phyloP scores from a whole-genome alignment of 2,797 vertebrate genomes.

The Microchirus variegatus region DNA sequence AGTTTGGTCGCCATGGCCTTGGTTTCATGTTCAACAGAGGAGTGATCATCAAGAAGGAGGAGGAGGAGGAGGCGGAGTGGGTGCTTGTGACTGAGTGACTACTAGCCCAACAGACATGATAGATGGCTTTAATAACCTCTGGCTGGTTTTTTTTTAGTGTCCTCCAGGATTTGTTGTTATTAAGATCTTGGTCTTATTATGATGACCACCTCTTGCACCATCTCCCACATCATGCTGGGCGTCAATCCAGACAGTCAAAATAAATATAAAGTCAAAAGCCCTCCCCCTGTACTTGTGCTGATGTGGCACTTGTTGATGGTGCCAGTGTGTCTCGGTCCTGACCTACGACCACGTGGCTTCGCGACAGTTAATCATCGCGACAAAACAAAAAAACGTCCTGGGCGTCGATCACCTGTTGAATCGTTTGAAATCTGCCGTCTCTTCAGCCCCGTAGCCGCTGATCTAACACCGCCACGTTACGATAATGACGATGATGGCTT shows the following conservation, averaged over 20 bases:
- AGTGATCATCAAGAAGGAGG: constrained; percentile 44
- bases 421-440: constrained; percentile 22
- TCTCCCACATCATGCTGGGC: constrained; percentile 61
- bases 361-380: constrained; percentile 24
- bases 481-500: constrained; percentile 51
- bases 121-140: constrained; percentile 82
- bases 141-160: constrained; percentile 68
- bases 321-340: constrained; percentile 52
- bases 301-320: constrained; percentile 69
- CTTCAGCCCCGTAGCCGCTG: constrained; percentile 1
- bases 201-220: constrained; percentile 60
- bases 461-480: constrained; percentile 12
- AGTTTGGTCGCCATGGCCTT: constrained; percentile 39
- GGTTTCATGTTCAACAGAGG: constrained; percentile 64
- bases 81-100: constrained; percentile 56
- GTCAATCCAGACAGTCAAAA: constrained; percentile 66
- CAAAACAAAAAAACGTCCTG: constrained; percentile 23
- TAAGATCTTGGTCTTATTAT: constrained; percentile 77
- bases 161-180: constrained; percentile 79
- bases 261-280: constrained; percentile 58
- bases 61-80: constrained; percentile 27
- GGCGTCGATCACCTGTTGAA: constrained; percentile 63
- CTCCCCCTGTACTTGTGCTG: constrained; percentile 47
- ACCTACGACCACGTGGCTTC: constrained; percentile 33
- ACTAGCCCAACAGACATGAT: constrained; percentile 69